phyloP scores from a whole-genome alignment of 2,113 vertebrate genomes.

The Bubo blakistoni region DNA sequence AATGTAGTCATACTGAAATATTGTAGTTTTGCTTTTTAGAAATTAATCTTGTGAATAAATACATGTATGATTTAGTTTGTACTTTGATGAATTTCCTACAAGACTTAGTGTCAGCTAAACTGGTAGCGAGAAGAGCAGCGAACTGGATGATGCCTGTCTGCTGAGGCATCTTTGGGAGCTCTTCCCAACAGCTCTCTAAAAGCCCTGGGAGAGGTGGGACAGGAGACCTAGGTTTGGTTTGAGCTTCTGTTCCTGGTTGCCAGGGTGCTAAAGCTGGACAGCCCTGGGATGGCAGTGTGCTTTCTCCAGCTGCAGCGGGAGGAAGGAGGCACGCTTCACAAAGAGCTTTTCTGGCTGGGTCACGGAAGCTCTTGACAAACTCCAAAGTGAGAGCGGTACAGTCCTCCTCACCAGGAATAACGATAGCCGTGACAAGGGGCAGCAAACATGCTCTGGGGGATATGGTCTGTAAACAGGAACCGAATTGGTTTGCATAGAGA shows the following conservation, averaged over 20 bases:
- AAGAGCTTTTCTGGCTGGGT: not conserved
- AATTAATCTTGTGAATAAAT: not conserved
- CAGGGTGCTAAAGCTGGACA: not conserved
- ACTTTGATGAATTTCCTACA: not conserved
- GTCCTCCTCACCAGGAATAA: not conserved
- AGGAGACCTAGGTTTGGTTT: not conserved
- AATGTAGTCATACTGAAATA: not conserved
- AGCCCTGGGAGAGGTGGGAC: not conserved
- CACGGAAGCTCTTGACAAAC: not conserved
- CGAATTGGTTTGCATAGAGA: not conserved
- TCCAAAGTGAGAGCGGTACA: not conserved
- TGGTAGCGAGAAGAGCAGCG: not conserved
- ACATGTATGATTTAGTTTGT: not conserved
- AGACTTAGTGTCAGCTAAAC: not conserved
- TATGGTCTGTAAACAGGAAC: not conserved
- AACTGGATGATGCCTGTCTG: not conserved
- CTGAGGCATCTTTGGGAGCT: not conserved
- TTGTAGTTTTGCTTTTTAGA: not conserved
- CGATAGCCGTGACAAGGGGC: not conserved
- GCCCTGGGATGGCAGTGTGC: not conserved
- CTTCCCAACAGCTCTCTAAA: not conserved
- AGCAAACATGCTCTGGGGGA: not conserved
- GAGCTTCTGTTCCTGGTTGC: not conserved
- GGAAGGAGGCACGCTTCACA: not conserved
- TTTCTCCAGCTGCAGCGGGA: not conserved